Evolutionary conservation across 2,797 vertebrate genomes (phyloP).

Genomic region (Mormyrus proboscirostris): DNA sequence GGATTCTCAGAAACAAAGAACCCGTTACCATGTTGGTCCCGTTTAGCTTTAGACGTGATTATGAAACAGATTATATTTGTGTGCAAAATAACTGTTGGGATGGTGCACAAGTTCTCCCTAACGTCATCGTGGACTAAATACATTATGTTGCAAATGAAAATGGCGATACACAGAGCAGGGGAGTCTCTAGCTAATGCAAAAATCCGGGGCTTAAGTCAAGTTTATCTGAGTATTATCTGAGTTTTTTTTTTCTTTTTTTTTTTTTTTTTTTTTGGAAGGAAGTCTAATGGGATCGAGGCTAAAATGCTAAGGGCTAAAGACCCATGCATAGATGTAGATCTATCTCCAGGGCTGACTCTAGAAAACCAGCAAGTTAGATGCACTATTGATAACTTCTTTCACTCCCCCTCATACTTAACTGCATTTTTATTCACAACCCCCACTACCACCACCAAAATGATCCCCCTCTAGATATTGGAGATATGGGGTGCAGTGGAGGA

Average conservation of each 20-base stretch:
- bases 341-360: conserved; percentile 5
- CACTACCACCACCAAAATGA: background rate
- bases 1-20: conserved; percentile 13
- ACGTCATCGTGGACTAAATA: conserved; percentile 15
- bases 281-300: background rate
- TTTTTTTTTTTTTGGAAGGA: no score
- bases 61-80: background rate
- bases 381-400: conserved; percentile 17
- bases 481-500: background rate
- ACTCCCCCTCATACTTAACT: background rate
- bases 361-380: conserved; percentile 18
- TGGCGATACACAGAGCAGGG: background rate
- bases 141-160: conserved; percentile 23
- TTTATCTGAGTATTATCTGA: background rate
- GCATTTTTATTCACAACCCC: background rate
- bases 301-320: background rate
- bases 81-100: background rate
- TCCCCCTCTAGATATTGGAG: background rate
- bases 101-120: conserved; percentile 23
- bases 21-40: background rate
- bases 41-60: conserved; percentile 24
- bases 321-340: background rate
- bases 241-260: no score
- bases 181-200: background rate
- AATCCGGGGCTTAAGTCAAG: background rate